These are phyloP conservation scores for Intellagama lesueurii DNA, from an alignment of 2,797 vertebrate genomes.

Conservation along the genomic window DNA sequence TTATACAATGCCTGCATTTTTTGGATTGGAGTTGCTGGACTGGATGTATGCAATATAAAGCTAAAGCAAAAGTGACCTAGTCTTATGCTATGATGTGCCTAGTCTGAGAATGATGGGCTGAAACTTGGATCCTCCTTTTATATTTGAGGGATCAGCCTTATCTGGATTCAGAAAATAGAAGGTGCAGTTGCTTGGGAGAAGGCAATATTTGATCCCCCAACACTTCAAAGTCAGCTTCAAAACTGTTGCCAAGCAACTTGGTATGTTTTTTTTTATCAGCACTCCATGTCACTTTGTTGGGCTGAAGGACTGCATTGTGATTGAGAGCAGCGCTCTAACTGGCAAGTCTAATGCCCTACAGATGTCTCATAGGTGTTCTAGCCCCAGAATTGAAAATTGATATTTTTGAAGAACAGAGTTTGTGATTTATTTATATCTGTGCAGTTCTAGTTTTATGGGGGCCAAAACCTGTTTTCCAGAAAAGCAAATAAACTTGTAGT, in stretches of 20 bases:
- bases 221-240: background rate
- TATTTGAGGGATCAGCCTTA: background rate
- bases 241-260: slow-evolving; percentile 1
- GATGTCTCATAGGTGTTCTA: background rate
- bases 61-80: background rate
- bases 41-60: background rate
- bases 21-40: background rate
- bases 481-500: slow-evolving; percentile 46
- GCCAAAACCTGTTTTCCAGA: background rate
- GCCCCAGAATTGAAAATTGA: background rate
- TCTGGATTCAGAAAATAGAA: background rate
- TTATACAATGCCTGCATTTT: background rate
- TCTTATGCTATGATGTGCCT: background rate
- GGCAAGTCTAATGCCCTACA: background rate
- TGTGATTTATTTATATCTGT: background rate
- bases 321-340: background rate
- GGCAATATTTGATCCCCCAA: background rate
- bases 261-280: background rate
- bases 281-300: background rate
- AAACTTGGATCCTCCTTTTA: background rate
- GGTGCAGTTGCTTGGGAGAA: background rate
- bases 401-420: background rate
- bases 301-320: background rate
- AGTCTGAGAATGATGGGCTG: background rate
- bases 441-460: background rate